phyloP scores from a whole-genome alignment of 2,888 invertebrate species.

The Eupelmus urozonus region DNA sequence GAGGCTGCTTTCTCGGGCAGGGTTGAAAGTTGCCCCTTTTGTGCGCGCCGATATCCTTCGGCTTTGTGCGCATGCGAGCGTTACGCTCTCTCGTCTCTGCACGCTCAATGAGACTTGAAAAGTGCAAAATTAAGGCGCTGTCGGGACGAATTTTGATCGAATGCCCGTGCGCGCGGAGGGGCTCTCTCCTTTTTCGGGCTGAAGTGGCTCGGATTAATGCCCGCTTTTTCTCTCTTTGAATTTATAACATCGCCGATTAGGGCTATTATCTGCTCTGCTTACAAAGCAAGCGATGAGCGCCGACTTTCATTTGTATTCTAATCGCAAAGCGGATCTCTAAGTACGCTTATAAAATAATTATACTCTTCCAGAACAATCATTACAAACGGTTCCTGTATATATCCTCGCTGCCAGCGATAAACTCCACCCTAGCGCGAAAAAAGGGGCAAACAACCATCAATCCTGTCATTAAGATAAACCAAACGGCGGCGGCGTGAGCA shows the following conservation, averaged over 20 bases:
- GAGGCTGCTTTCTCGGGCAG: background rate
- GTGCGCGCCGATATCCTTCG: too few relatives aligned
- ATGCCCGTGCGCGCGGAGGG: background rate
- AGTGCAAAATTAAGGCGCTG: slow-evolving; percentile 47
- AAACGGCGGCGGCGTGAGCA: background rate
- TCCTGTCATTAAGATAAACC: slow-evolving; percentile 26
- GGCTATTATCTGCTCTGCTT: too few relatives aligned
- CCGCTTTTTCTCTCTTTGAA: background rate
- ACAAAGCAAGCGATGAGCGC: too few relatives aligned
- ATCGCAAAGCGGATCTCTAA: too few relatives aligned
- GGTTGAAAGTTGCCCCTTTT: background rate
- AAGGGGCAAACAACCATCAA: slow-evolving; percentile 13
- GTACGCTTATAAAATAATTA: too few relatives aligned
- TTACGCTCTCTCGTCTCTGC: background rate
- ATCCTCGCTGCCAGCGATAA: background rate
- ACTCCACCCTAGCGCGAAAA: background rate
- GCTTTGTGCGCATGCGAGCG: too few relatives aligned
- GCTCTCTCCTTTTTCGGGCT: background rate
- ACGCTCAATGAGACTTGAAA: slow-evolving; percentile 37
- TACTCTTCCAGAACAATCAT: too few relatives aligned
- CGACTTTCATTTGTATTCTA: too few relatives aligned
- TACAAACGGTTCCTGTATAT: too few relatives aligned
- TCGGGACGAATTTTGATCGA: slow-evolving; percentile 33
- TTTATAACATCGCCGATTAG: too few relatives aligned
- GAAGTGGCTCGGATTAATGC: background rate